Conservation (phyloP, 2,113 vertebrate genomes). For the Myotis lucifugus region DNA sequence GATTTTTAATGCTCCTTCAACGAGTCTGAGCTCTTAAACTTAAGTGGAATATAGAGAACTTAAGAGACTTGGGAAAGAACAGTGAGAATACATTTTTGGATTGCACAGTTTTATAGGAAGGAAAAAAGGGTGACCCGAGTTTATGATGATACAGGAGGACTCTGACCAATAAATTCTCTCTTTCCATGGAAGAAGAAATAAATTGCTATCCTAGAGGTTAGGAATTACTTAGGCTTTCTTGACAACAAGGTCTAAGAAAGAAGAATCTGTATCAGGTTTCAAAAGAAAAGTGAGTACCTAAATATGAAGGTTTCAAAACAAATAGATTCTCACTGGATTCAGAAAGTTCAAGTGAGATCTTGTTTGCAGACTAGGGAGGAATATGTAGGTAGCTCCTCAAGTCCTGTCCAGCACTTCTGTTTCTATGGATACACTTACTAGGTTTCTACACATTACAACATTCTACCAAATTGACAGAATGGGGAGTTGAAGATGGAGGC, state of each 20-base stretch:
- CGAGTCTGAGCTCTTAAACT: neutral
- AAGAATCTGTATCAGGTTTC: neutral
- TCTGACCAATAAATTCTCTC: neutral
- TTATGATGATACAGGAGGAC: neutral
- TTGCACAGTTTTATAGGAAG: neutral
- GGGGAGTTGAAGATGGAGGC: neutral
- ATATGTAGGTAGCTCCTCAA: conserved; percentile 11
- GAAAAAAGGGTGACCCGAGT: neutral
- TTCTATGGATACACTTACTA: neutral
- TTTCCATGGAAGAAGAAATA: conserved; percentile 5
- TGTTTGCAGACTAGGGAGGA: neutral
- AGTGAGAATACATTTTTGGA: neutral
- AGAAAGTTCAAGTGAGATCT: neutral
- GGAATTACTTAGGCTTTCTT: neutral
- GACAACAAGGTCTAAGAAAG: neutral
- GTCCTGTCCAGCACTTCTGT: neutral
- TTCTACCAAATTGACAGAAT: neutral
- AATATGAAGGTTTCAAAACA: neutral
- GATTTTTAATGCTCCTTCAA: neutral
- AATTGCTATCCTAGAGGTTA: neutral
- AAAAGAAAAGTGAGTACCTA: neutral
- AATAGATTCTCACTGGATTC: neutral
- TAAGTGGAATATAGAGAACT: neutral
- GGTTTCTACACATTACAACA: neutral
- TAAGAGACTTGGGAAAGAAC: neutral